phyloP scores from a whole-genome alignment of 2,797 vertebrate species.

The Pseudomugil gertrudae region DNA sequence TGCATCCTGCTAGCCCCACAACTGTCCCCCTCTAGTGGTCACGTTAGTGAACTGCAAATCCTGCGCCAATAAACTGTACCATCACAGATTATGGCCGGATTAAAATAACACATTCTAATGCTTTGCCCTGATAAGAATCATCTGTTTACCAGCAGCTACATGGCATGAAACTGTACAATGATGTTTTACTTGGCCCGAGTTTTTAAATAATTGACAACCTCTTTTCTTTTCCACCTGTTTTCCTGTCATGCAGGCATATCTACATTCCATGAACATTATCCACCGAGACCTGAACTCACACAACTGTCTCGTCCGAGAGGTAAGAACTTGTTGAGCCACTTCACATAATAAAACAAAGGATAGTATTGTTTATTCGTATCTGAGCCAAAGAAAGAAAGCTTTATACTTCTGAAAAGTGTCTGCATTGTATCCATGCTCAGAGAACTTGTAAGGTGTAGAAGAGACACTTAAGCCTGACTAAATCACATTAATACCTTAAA shows the following conservation, averaged over 20 bases:
- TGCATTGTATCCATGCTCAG: background rate
- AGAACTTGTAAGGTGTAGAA: background rate
- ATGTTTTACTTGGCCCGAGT: conserved; percentile 40
- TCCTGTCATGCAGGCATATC: conserved; percentile 86
- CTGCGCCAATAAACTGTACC: conserved; percentile 4
- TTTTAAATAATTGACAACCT: background rate
- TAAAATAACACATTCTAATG: conserved; percentile 18
- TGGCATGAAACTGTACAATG: conserved; percentile 31
- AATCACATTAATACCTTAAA: background rate
- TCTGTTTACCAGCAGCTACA: conserved; percentile 30
- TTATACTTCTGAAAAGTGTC: conserved; percentile 17
- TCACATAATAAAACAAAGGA: conserved; percentile 38
- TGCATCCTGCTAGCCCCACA: background rate
- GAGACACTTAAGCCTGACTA: background rate
- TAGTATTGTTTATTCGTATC: conserved; percentile 41
- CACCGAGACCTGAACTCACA: conserved; percentile 97
- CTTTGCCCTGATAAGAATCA: conserved; percentile 30
- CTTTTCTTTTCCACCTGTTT: conserved; percentile 18
- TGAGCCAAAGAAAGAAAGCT: conserved; percentile 23
- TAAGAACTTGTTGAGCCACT: conserved; percentile 69
- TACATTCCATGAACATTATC: conserved; percentile 99
- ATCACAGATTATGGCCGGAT: conserved; percentile 52
- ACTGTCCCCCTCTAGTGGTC: conserved; percentile 67
- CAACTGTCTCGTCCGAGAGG: conserved; percentile 97
- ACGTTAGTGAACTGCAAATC: conserved; percentile 16